Conservation (phyloP, 2,797 vertebrate genomes). For the Hapalemur alaotrensis region DNA sequence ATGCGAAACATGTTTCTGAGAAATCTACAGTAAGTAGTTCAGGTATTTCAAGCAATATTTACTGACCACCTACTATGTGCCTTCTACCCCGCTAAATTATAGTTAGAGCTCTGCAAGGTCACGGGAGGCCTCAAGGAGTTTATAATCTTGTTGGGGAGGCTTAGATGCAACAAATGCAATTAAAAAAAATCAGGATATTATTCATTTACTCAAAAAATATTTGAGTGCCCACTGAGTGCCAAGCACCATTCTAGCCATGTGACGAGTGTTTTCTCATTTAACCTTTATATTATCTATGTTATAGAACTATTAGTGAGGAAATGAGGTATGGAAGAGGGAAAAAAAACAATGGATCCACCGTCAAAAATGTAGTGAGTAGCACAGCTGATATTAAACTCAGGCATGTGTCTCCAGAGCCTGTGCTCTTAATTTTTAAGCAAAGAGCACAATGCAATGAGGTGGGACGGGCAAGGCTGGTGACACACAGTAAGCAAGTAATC, state of each 20-base stretch:
- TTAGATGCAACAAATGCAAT: neutral
- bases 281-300: neutral
- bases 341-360: neutral
- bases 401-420: neutral
- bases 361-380: neutral
- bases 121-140: neutral
- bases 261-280: neutral
- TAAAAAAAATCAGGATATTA: neutral
- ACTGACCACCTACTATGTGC: neutral
- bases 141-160: neutral
- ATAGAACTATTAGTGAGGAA: neutral
- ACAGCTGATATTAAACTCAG: neutral
- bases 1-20: slow-evolving; percentile 53
- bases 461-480: neutral
- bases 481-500: neutral
- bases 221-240: neutral
- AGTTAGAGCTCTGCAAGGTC: neutral
- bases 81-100: neutral
- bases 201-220: neutral
- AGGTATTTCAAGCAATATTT: neutral
- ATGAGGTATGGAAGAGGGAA: neutral
- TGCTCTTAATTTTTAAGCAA: neutral
- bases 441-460: neutral
- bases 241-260: neutral
- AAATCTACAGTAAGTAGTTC: neutral